Evolutionary conservation across 1,140 invertebrate species (phyloP).

Genomic region (Batillaria attramentaria): DNA sequence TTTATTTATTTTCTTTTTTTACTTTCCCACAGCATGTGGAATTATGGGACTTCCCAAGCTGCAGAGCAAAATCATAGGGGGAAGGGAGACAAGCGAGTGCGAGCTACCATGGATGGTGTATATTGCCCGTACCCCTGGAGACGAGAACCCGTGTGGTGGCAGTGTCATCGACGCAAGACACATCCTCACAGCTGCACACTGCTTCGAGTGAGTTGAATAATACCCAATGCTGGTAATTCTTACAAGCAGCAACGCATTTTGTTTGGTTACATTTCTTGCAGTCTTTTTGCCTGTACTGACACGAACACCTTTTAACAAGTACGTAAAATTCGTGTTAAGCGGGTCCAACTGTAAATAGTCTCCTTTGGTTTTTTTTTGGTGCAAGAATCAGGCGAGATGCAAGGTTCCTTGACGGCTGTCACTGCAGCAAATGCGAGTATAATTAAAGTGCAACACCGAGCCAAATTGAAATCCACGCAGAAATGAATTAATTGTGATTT

Average conservation of each 20-base stretch:
- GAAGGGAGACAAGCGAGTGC: slow-evolving; percentile 23
- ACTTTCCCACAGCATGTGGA: too few species aligned
- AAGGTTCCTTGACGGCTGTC: too few species aligned
- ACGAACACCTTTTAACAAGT: not conserved
- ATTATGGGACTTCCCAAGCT: not conserved
- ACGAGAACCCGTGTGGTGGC: slow-evolving; percentile 40
- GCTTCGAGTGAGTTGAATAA: slow-evolving; percentile 30
- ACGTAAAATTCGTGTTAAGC: too few species aligned
- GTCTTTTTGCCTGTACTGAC: not conserved
- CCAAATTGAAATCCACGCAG: too few species aligned
- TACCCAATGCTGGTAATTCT: not conserved
- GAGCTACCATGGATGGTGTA: slow-evolving; percentile 43
- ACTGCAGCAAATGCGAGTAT: too few species aligned
- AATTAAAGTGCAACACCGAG: too few species aligned
- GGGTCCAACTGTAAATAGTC: too few species aligned
- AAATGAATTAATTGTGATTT: too few species aligned
- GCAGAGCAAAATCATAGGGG: slow-evolving; percentile 30
- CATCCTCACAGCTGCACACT: slow-evolving; percentile 46
- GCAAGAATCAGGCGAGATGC: too few species aligned
- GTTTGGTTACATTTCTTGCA: not conserved
- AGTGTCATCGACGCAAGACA: slow-evolving; percentile 39
- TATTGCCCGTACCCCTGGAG: slow-evolving; percentile 14
- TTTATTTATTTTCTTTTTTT: too few species aligned
- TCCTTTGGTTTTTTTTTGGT: too few species aligned
- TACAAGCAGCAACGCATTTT: not conserved